A percentile compares a stretch with the other conserved stretches of the same genome.
phyloP scores from a whole-genome alignment of 2,888 invertebrate species.

The Isotomurus palustris region DNA sequence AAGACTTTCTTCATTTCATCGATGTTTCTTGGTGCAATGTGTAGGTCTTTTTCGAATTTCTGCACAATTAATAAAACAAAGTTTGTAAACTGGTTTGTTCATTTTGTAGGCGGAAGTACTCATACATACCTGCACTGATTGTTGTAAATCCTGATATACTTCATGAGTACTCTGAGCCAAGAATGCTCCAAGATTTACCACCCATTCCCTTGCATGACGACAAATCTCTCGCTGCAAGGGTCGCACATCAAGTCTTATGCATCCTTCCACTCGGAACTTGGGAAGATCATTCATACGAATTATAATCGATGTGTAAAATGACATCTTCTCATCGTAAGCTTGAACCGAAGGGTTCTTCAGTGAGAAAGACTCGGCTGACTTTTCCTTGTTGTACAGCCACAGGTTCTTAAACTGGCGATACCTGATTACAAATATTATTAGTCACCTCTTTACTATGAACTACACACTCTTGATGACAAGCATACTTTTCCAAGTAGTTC shows the following conservation, averaged over 20 bases:
- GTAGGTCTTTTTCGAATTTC: conserved; percentile 62
- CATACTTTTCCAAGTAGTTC: conserved; percentile 38
- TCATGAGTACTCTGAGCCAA: too few relatives aligned
- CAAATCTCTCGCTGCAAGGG: conserved; percentile 67
- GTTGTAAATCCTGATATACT: too few relatives aligned
- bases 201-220: conserved; percentile 75
- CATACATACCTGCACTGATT: too few relatives aligned
- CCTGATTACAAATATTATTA: conserved; percentile 52
- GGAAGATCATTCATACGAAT: conserved; percentile 61
- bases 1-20: conserved; percentile 79
- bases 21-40: conserved; percentile 70
- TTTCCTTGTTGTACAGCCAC: conserved; percentile 70
- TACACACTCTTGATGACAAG: too few relatives aligned
- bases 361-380: conserved; percentile 73
- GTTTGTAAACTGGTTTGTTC: too few relatives aligned
- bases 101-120: too few relatives aligned
- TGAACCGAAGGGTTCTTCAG: conserved; percentile 60
- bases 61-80: conserved; percentile 49
- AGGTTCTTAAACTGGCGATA: conserved; percentile 71
- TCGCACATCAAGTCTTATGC: conserved; percentile 64
- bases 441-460: background rate
- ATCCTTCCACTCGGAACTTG: conserved; percentile 62
- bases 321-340: conserved; percentile 77
- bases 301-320: conserved; percentile 73
- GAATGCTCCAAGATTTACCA: conserved; percentile 64